Evolutionary conservation across 2,888 invertebrate species (phyloP).

Genomic region (Eretmocerus hayati): DNA sequence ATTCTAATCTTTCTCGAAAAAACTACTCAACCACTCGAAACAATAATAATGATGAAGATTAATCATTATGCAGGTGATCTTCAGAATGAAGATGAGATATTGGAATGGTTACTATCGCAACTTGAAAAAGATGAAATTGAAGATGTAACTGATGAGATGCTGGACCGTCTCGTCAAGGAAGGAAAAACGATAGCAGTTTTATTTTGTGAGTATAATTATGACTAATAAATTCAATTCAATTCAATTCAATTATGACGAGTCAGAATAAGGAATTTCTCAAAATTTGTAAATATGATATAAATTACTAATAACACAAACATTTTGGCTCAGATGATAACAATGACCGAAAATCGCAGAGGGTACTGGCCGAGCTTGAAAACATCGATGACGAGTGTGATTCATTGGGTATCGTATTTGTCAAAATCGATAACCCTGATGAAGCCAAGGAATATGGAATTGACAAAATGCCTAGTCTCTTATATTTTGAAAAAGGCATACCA

Average conservation of each 20-base stretch:
- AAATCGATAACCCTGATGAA: slow-evolving; percentile 85
- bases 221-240: not conserved
- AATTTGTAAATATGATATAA: too few relatives aligned
- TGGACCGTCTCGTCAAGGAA: slow-evolving; percentile 81
- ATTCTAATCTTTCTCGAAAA: too few relatives aligned
- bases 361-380: slow-evolving; percentile 82
- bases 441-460: slow-evolving; percentile 87
- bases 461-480: slow-evolving; percentile 77
- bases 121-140: slow-evolving; percentile 89
- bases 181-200: slow-evolving; percentile 83
- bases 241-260: too few relatives aligned
- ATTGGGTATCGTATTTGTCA: slow-evolving; percentile 83
- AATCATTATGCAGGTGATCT: slow-evolving; percentile 57
- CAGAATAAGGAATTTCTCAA: too few relatives aligned
- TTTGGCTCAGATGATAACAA: slow-evolving; percentile 70
- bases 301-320: too few relatives aligned
- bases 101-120: slow-evolving; percentile 82
- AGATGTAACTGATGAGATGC: slow-evolving; percentile 91
- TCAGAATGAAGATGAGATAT: slow-evolving; percentile 80
- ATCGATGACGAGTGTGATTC: slow-evolving; percentile 90
- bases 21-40: too few relatives aligned
- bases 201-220: slow-evolving; percentile 67
- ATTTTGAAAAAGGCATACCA: slow-evolving; percentile 82
- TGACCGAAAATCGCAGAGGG: slow-evolving; percentile 77
- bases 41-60: too few relatives aligned